Percentiles rank a stretch among this genome's conserved stretches.
Evolutionary conservation across 2,797 vertebrate genomes (phyloP).

Genomic region (Anas bahamensis): DNA sequence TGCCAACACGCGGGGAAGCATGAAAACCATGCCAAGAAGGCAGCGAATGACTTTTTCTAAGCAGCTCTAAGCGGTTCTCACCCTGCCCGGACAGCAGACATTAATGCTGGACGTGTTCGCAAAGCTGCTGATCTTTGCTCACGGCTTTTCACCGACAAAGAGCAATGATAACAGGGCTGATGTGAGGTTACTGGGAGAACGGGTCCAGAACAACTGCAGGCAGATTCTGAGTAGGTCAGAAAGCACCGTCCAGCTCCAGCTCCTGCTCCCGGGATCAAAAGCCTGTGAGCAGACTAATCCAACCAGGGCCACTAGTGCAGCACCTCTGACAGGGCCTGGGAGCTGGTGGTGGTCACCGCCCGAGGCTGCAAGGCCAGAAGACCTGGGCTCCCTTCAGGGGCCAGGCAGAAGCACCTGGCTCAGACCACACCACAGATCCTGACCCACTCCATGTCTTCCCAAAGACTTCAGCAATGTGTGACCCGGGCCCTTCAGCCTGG

Average conservation of each 20-base stretch:
- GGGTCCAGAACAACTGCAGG: not conserved
- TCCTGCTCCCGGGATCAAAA: not conserved
- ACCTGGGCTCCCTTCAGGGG: not conserved
- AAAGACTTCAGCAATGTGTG: not conserved
- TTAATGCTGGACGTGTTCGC: not conserved
- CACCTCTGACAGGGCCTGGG: not conserved
- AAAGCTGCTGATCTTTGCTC: slow-evolving; percentile 8
- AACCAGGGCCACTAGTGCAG: not conserved
- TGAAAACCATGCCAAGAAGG: not conserved
- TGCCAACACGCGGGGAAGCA: not conserved
- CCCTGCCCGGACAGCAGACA: not conserved
- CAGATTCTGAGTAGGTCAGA: not conserved
- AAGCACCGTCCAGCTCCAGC: not conserved
- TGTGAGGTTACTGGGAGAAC: not conserved
- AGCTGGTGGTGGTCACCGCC: not conserved
- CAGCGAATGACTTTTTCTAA: not conserved
- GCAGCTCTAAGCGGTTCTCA: not conserved
- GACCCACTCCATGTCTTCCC: not conserved
- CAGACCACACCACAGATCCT: not conserved
- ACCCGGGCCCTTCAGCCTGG: not conserved
- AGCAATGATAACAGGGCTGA: not conserved
- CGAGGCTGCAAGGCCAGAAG: not conserved
- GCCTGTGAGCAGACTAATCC: not conserved
- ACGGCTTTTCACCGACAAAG: not conserved
- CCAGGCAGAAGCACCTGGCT: not conserved